A percentile compares a stretch with the other conserved stretches of the same genome.
phyloP scores from a whole-genome alignment of 2,888 invertebrate genomes.

The Heliconius charithonia region DNA sequence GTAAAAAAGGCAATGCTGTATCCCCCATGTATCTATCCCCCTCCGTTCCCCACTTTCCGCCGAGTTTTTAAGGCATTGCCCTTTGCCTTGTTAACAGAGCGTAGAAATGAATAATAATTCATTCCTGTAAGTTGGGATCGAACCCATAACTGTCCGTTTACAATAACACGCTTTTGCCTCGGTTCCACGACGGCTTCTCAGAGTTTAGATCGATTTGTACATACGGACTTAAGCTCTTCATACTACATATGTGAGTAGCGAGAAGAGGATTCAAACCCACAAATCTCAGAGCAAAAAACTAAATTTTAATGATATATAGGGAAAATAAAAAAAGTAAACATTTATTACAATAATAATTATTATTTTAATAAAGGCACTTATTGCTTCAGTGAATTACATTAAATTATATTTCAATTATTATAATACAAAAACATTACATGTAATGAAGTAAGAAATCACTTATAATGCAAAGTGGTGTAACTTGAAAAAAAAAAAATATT shows the following conservation, averaged over 20 bases:
- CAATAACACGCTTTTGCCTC: background rate
- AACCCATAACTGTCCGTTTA: background rate
- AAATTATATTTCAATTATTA: background rate
- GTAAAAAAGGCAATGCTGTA: background rate
- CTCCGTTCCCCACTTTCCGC: background rate
- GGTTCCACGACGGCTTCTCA: background rate
- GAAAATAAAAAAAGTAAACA: background rate
- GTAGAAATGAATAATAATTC: background rate
- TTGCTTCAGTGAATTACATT: conserved; percentile 2
- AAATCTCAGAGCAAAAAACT: background rate
- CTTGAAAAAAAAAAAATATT: too few relatives aligned
- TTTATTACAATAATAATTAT: conserved; percentile 2
- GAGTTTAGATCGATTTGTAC: too few relatives aligned
- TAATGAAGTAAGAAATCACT: background rate
- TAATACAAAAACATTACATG: background rate
- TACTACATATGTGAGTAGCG: too few relatives aligned
- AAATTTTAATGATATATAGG: background rate
- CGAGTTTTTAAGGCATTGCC: background rate
- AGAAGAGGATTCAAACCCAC: too few relatives aligned
- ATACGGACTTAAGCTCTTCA: too few relatives aligned
- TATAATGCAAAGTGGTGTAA: background rate
- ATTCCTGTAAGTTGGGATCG: background rate
- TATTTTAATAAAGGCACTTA: conserved; percentile 16
- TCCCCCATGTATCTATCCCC: background rate
- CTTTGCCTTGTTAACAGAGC: background rate